Base-by-base conservation (phyloP, 2,797 vertebrate species). In the Novumbra hubbsi region DNA sequence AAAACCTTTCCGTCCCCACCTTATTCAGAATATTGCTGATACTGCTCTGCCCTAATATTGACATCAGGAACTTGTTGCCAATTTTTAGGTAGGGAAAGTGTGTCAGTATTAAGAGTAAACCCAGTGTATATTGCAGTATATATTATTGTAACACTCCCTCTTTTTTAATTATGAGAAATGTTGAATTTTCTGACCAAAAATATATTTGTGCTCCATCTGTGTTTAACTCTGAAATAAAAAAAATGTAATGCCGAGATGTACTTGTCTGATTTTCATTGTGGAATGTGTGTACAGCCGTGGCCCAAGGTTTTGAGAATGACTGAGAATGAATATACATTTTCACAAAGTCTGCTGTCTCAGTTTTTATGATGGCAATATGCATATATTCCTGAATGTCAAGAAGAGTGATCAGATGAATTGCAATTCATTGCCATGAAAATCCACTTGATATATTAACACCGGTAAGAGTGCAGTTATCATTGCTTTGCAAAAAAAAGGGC, bases 51-150 rank as follows among this genome's bases (percentile, higher is more conserved):
- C 19, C 15, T 30, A 65, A 32, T 30, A 65, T 65, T 28, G 30
- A 8, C 28, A 65, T 28, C 62, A 30, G 62, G 17, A 28, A 30
- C 16, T 30, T 30, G 27, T 64, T 64, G 16, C 27, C 16, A 27
- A 9, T 24, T 9, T 65, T 16, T 64, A 64, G 62, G 15, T 28
- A 28, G 30, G 7, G 27, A 24, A 30, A 30, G 6, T 64, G 62
- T 64, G 62, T 64, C 28, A 30, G 62, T 64, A 64, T 64, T 64
- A 16, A 14, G 30, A 64, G 63, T 65, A 32, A 65, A 65, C 63
- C 16, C 16, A 1, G 14, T 19, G 30, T 65, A 60, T 57, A n/a
- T 19, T n/a, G 21, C 7, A 55, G 41, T 45, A 55, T 55, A 11
- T 21, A n/a, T 6, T 21, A 24, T n/a, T 60, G 4, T 24, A 60